phyloP scores from a whole-genome alignment of 1,140 invertebrate species.

The Trichomalopsis sarcophagae region DNA sequence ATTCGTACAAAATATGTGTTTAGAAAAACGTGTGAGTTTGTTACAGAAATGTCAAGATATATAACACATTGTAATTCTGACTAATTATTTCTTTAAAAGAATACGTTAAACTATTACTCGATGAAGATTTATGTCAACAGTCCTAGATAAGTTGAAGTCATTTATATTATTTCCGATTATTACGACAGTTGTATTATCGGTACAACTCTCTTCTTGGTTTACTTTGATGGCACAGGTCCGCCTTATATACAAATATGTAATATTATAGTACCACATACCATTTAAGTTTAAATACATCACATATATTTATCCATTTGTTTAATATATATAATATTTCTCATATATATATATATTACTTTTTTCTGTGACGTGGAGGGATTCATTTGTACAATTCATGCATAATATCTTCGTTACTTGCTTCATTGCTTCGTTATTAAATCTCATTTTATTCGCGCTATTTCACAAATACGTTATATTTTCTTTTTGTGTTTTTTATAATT shows the following conservation, averaged over 20 bases:
- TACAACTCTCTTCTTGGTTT: constrained; percentile 68
- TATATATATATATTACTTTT: constrained; percentile 68
- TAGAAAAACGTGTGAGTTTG: neutral
- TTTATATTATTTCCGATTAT: too few relatives aligned
- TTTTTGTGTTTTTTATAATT: constrained; percentile 37
- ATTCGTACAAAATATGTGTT: constrained; percentile 8
- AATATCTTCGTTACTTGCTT: constrained; percentile 70
- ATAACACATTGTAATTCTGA: constrained; percentile 20
- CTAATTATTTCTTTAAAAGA: neutral
- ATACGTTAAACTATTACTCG: too few relatives aligned
- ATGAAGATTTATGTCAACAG: too few relatives aligned
- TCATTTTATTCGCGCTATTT: constrained; percentile 58
- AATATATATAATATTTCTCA: constrained; percentile 67
- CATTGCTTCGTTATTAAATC: constrained; percentile 71
- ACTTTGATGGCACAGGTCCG: constrained; percentile 71
- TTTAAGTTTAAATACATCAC: constrained; percentile 72
- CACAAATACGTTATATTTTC: constrained; percentile 43
- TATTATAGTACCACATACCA: constrained; percentile 74
- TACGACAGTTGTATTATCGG: constrained; percentile 63
- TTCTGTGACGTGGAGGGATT: constrained; percentile 75
- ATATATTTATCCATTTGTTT: constrained; percentile 72
- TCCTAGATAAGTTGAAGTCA: too few relatives aligned
- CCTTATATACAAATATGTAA: constrained; percentile 74
- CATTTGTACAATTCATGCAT: constrained; percentile 74
- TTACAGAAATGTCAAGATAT: neutral